Evolutionary conservation across 2,797 vertebrate species (phyloP), one percentile per base, ranked within the genome.

Genomic region (Tapera naevia): DNA sequence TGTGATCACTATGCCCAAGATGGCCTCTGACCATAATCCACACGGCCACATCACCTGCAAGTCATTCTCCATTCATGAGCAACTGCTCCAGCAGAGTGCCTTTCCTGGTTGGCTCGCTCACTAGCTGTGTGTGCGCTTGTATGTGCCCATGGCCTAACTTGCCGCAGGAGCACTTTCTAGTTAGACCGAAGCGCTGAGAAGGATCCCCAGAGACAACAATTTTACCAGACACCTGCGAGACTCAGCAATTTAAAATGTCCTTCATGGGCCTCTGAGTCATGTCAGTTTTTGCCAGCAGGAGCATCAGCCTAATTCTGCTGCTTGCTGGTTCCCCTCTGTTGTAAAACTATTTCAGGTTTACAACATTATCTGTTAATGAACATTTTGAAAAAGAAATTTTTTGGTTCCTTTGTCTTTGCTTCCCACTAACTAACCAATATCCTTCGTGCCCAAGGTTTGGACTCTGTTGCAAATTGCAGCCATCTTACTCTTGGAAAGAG

Each of bases 161-260:
- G 43, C 43, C 51, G 57, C 16, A 37, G 48, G 43, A 80, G 28
- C n/a, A 60, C 23, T 74, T 86, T 53, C 43, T 19, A 69, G 18
- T 51, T 61, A 67, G 33, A 22, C 39, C 45, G 48, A 91, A 45
- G 18, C 13, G 3, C 33, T 78, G 69, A 45, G 37, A 69, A 91
- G 32, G 37, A 61, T 51, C 9, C 61, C 45, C 16, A 50, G 16
- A 57, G 33, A 25, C 1, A 1, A 80, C 9, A 0, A 0, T 61
- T 86, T 74, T 61, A 45, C 28, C 23, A 54, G 53, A 71, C 0
- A 0, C 23, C 28, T 4, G 0, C 39, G 46, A 93, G 57, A 12
- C 18, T 24, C 17, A 65, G 35, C 9, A 62, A 60, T 33, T 64
- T 30, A 28, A 51, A 75, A 79, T 46, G 10, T 70, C 39, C 35